Base-by-base conservation (phyloP, 1,140 invertebrate species). In the Anoplolepis gracilipes region DNA sequence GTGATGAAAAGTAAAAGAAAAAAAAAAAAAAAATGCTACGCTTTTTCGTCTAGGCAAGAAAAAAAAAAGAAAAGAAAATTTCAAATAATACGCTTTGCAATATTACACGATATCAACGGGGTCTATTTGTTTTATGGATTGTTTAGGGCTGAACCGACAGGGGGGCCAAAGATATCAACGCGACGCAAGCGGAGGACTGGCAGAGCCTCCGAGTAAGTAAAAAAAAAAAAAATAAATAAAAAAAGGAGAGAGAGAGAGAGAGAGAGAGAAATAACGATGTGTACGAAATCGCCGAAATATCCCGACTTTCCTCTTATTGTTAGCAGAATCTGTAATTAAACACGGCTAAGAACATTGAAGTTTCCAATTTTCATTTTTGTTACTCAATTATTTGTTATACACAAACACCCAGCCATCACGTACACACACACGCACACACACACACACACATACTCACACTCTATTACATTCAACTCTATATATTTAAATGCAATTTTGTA, bases 121-220 rank as follows among this genome's bases (percentile, higher is more conserved):
- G 93, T 90, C 88, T 92, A 90, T 93, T 94, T 94, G 93, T 94
- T 94, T 94, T 94, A 87, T 95, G 93, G 92, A 95, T 87, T 95
- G 94, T 95, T 95, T 95, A 95, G 95, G 94, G 94, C 93, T 94
- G 94, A 95, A 94, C 94, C 94, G 89, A 94, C 94, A 92, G 94
- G 95, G 94, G 94, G 94, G 93, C 92, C 94, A 94, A 95, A 95
- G 94, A 94, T 95, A 92, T 95, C 94, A 91, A 92, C 93, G 90
- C 93, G 94, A 93, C 94, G 94, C 92, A 95, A 95, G 93, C 94
- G 94, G 94, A 95, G 93, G 90, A 92, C 93, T 94, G 94, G 93
- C 93, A 94, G 93, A 94, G 94, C 94, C 94, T 95, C 94, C 94
- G 94, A 95, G 94, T 95, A 95, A 95, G 94, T 95, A 95, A 93